phyloP scores from a whole-genome alignment of 2,113 vertebrate genomes.

The Phylloscopus trochilus region DNA sequence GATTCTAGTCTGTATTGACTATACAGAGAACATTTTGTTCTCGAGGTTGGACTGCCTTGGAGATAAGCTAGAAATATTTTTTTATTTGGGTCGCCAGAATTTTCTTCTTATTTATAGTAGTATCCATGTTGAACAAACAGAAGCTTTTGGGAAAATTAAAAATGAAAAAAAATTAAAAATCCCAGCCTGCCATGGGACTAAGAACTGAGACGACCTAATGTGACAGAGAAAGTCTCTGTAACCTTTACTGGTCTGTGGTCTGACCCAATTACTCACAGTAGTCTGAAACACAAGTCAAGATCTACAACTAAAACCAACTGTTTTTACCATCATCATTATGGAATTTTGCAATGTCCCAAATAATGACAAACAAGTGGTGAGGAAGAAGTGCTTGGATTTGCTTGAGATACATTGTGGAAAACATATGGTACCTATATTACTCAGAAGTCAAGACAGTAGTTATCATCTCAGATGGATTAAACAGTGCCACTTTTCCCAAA shows the following conservation, averaged over 20 bases:
- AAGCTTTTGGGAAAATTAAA: background rate
- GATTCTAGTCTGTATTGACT: background rate
- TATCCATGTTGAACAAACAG: background rate
- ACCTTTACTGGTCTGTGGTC: background rate
- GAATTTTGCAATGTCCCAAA: background rate
- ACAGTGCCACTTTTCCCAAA: background rate
- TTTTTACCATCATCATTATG: background rate
- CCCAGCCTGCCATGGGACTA: background rate
- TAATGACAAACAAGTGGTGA: background rate
- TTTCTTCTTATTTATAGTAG: background rate
- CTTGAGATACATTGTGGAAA: background rate
- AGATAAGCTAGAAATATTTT: background rate
- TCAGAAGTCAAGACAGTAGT: background rate
- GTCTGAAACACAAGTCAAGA: background rate
- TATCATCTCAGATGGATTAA: background rate
- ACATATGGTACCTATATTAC: background rate
- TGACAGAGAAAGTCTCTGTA: background rate
- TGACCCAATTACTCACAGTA: background rate
- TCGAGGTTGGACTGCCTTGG: background rate
- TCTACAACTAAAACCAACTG: background rate
- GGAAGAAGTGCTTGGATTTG: background rate
- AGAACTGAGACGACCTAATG: background rate
- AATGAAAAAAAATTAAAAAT: background rate
- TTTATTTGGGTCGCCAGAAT: background rate
- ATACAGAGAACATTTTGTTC: background rate